These are phyloP conservation scores for Dexiosoma caninum DNA, from an alignment of 2,888 invertebrate species.

Conservation along the genomic window DNA sequence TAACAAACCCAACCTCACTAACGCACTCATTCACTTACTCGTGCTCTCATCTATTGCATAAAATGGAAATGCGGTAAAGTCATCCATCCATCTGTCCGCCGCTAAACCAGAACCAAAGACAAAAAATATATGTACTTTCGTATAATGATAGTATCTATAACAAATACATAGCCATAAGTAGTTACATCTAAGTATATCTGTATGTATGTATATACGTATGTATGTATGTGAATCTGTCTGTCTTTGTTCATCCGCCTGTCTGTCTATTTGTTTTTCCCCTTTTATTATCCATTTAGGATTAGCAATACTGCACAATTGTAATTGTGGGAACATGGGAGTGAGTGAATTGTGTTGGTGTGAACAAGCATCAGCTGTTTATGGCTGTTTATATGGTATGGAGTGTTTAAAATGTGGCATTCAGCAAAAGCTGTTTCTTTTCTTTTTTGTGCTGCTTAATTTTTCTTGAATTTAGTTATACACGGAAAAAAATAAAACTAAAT, in stretches of 20 bases:
- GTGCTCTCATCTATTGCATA: conserved; percentile 12
- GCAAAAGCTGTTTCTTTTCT: too few relatives aligned
- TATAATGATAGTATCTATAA: conserved; percentile 54
- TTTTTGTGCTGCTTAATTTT: conserved; percentile 48
- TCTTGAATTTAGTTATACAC: conserved; percentile 43
- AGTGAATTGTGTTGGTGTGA: conserved; percentile 40
- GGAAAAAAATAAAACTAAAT: too few relatives aligned
- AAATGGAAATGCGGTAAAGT: conserved; percentile 59
- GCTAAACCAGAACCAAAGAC: conserved; percentile 57
- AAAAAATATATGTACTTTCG: conserved; percentile 35
- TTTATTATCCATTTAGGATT: conserved; percentile 48
- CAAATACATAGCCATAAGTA: background rate
- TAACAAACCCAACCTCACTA: conserved; percentile 27
- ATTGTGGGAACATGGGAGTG: conserved; percentile 6
- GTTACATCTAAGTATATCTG: too few relatives aligned
- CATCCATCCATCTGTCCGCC: conserved; percentile 60
- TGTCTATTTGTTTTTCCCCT: background rate
- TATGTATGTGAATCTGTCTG: background rate
- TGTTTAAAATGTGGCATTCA: conserved; percentile 54
- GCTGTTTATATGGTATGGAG: conserved; percentile 51
- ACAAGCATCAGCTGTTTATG: conserved; percentile 61
- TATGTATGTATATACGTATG: background rate
- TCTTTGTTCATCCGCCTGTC: background rate
- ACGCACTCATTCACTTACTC: too few relatives aligned
- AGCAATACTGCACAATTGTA: conserved; percentile 35